Evolutionary conservation across 2,113 vertebrate species (phyloP).

Genomic region (Pteruthius melanotis): DNA sequence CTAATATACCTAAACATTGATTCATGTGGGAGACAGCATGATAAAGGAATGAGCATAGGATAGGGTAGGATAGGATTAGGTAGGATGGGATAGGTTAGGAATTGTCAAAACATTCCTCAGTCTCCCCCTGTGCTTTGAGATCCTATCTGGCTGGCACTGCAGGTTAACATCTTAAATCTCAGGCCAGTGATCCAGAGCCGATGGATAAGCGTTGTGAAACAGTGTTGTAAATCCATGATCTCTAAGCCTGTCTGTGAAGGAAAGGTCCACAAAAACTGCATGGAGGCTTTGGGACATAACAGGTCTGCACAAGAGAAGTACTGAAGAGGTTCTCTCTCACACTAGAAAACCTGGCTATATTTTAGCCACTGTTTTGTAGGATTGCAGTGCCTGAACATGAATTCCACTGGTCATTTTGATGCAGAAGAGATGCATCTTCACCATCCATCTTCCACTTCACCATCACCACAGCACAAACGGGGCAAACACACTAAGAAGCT

Average conservation of each 20-base stretch:
- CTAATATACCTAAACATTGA: neutral
- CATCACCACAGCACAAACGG: neutral
- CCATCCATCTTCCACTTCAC: neutral
- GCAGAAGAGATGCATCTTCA: neutral
- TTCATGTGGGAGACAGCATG: neutral
- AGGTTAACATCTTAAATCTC: neutral
- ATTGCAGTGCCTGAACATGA: neutral
- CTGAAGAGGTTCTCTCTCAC: neutral
- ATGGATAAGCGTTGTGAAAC: neutral
- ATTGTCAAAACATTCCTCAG: neutral
- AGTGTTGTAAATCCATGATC: neutral
- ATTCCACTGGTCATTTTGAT: neutral
- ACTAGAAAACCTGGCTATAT: neutral
- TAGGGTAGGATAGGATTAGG: neutral
- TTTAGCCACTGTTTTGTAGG: neutral
- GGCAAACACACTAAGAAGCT: neutral
- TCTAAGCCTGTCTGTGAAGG: neutral
- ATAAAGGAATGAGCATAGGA: neutral
- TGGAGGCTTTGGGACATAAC: neutral
- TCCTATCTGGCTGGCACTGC: neutral
- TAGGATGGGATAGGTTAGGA: neutral
- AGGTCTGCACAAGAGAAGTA: neutral
- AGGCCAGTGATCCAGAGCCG: neutral
- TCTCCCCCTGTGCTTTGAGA: neutral
- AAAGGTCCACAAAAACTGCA: neutral